phyloP scores from a whole-genome alignment of 2,888 invertebrate genomes.

The Lithophane semibrunnea region DNA sequence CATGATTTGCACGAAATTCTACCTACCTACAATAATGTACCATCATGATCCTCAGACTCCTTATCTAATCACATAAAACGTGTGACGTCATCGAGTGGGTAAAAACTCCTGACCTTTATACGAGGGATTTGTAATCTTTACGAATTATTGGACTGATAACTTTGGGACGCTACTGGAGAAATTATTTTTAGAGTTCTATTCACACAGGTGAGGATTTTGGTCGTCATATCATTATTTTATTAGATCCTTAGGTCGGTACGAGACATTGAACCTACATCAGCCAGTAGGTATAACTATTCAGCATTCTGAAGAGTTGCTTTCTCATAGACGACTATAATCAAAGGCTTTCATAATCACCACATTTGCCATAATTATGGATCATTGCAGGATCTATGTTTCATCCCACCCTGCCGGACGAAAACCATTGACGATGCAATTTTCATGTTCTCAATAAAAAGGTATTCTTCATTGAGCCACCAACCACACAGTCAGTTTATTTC shows the following conservation, averaged over 20 bases:
- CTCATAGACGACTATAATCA: not conserved
- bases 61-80: constrained; percentile 66
- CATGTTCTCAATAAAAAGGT: not conserved
- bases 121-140: constrained; percentile 65
- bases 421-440: not conserved
- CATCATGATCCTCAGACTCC: constrained; percentile 42
- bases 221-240: not conserved
- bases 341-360: not conserved
- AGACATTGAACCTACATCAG: not conserved
- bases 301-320: not conserved
- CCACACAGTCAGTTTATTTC: constrained; percentile 8
- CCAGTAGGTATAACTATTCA: not conserved
- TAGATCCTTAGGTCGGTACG: not conserved
- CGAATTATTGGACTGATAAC: constrained; percentile 68
- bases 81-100: constrained; percentile 58
- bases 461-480: constrained; percentile 10
- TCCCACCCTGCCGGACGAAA: not conserved
- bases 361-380: not conserved
- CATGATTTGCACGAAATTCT: constrained; percentile 40
- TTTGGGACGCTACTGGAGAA: constrained; percentile 48
- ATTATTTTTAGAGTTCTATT: constrained; percentile 49
- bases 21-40: constrained; percentile 35
- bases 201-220: constrained; percentile 9
- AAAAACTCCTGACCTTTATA: constrained; percentile 54
- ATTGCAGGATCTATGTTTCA: not conserved